Evolutionary conservation across 1,140 invertebrate species (phyloP), one percentile per base, ranked within the genome.

Genomic region (Helicoverpa zea): DNA sequence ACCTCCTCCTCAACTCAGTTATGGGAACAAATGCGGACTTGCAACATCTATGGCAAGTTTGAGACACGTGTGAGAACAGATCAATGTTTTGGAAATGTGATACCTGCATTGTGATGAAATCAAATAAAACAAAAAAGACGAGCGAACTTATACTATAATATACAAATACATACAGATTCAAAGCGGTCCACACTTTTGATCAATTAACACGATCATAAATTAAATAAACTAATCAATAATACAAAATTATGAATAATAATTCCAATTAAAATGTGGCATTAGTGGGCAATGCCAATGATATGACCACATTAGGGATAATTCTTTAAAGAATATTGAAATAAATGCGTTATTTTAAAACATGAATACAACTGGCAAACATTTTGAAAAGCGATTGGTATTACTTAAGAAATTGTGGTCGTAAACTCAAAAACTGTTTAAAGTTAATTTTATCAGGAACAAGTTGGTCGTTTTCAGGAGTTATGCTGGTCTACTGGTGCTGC

Each of bases 61-160:
- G n/a, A n/a, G n/a, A n/a, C n/a, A n/a, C n/a, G n/a, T n/a, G n/a
- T n/a, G n/a, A n/a, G n/a, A n/a, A n/a, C n/a, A n/a, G n/a, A n/a
- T n/a, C n/a, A n/a, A n/a, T n/a, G n/a, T 35, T 35, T 35, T 35
- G 2, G 7, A 7, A 35, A 35, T 58, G 54, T 58, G 54, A 58
- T 18, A 58, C 0, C 23, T 23, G 2, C 23, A 43, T 14, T n/a
- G 2, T 64, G 13, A 5, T 3, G 16, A 49, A 47, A 66, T 66
- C 2, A 77, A 52, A 77, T 30, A 29, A 64, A 30, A 52, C 18
- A 0, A 35, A 30, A 35, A 14, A 58, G 51, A 77, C 74, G 59
- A 77, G 74, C 49, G 59, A 77, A 54, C 59, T 64, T 64, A 77
- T 30, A 64, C 49, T 64, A 35, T 77, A 64, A 23, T 76, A 75